Evolutionary conservation across 2,888 invertebrate genomes (phyloP), one percentile per base, ranked within the genome.

Genomic region (Polia nebulosa): DNA sequence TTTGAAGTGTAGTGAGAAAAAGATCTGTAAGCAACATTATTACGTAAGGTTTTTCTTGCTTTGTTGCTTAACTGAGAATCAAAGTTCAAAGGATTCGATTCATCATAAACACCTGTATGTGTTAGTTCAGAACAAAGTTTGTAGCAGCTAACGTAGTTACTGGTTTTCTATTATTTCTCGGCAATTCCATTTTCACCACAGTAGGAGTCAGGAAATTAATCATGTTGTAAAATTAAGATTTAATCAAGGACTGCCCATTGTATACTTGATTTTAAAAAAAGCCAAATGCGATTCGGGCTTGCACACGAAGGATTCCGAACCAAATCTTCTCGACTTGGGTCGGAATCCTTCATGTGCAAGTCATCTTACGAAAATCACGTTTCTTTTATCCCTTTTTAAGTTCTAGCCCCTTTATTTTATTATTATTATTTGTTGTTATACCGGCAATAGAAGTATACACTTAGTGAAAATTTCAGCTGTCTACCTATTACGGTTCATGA

Each of bases 51-150:
- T 53, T 15, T 45, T 15, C 11, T 55, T 15, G 36, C 22, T 29
- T 53, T 36, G 22, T 51, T 52, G 22, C 11, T 49, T 29, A 57
- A 20, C 34, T 2, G 9, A 25, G 22, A 62, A 55, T 55, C 15
- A 34, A 62, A 80, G 47, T 80, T 59, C 27, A 32, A 22, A 29
- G 17, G 47, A 65, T 65, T 62, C 71, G 77, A 77, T 81, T 81
- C 49, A 71, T 77, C 81, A 71, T 51, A 57, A 57, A 39, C 78
- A 71, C 72, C 64, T 80, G 78, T 63, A 45, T 52, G 58, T 70
- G 55, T 63, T 45, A 44, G 56, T 52, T 60, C 25, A 20, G 15
- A 77, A 77, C 56, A 22, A 80, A 76, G 29, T 76, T 76, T 34
- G 15, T 36, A 20, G 4, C 6, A n/a, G 25, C 17, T 57, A 45